Evolutionary conservation across 92 coral and sea anemone species (phyloP).

Genomic region (Phymanthus crucifer): DNA sequence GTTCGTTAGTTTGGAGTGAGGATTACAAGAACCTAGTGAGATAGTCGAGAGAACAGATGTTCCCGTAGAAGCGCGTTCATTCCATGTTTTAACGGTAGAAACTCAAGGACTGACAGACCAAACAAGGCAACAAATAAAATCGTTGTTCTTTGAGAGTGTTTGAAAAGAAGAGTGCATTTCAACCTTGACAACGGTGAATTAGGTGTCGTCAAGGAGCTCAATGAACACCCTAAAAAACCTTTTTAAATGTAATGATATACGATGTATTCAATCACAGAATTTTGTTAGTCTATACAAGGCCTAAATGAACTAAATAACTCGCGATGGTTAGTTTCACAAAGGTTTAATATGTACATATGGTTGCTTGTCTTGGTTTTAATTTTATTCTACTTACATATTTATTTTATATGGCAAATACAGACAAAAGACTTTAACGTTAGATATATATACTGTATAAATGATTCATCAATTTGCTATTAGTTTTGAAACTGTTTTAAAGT

Average conservation of each 20-base stretch:
- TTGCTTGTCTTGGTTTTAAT: no score
- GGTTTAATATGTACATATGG: no score
- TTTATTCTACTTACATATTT: no score
- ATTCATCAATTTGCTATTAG: no score
- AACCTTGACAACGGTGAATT: neutral
- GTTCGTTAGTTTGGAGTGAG: slow-evolving; percentile 20
- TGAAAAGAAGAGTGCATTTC: neutral
- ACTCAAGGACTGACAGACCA: slow-evolving; percentile 4
- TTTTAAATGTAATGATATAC: neutral
- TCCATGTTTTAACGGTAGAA: neutral
- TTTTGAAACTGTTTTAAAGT: no score
- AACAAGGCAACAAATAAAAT: neutral
- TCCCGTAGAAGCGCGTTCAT: slow-evolving; percentile 1
- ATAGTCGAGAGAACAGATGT: slow-evolving; percentile 17
- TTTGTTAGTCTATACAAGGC: no score
- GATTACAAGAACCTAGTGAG: slow-evolving; percentile 20
- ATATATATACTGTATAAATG: no score
- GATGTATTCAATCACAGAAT: no score
- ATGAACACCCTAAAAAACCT: neutral
- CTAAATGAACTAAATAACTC: no score
- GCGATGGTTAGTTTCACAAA: no score
- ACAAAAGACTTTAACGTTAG: no score
- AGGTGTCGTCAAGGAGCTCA: neutral
- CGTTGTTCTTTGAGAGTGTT: neutral
- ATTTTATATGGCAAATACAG: no score